Evolutionary conservation across 1,140 invertebrate genomes (phyloP).

Genomic region (Gerris buenoi): DNA sequence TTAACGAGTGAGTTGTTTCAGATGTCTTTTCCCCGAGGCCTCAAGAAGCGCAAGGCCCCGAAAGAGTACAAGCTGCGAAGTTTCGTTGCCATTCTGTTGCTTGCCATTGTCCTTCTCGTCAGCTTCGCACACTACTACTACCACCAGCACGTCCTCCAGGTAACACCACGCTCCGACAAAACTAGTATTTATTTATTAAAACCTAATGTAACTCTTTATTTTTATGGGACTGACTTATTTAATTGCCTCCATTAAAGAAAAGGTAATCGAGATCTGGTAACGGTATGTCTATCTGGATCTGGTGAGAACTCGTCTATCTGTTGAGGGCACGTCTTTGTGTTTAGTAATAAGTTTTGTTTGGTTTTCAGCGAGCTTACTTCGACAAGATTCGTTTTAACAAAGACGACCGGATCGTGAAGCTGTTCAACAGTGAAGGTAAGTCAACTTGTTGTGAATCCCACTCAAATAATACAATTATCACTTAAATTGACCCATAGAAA

Average conservation of each 20-base stretch:
- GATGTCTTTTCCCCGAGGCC: constrained; percentile 35
- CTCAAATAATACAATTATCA: too few species aligned
- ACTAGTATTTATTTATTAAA: too few species aligned
- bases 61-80: constrained; percentile 48
- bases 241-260: too few species aligned
- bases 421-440: constrained; percentile 47
- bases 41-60: constrained; percentile 38
- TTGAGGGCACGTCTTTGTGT: too few species aligned
- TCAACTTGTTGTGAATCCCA: background rate
- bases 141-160: constrained; percentile 53
- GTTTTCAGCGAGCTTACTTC: constrained; percentile 60
- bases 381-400: constrained; percentile 69
- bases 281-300: too few species aligned
- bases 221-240: too few species aligned
- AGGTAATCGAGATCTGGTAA: too few species aligned
- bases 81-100: constrained; percentile 63
- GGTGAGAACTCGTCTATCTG: too few species aligned
- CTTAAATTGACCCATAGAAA: too few species aligned
- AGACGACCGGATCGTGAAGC: constrained; percentile 52
- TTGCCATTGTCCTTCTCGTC: constrained; percentile 61
- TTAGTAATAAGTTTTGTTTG: too few species aligned
- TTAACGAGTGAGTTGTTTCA: too few species aligned
- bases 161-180: constrained; percentile 20
- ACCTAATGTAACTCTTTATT: too few species aligned
- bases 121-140: constrained; percentile 70